Percentiles rank a stretch among this genome's conserved stretches.
Evolutionary conservation across 2,888 invertebrate genomes (phyloP).

Genomic region (Vesta saturnalis): DNA sequence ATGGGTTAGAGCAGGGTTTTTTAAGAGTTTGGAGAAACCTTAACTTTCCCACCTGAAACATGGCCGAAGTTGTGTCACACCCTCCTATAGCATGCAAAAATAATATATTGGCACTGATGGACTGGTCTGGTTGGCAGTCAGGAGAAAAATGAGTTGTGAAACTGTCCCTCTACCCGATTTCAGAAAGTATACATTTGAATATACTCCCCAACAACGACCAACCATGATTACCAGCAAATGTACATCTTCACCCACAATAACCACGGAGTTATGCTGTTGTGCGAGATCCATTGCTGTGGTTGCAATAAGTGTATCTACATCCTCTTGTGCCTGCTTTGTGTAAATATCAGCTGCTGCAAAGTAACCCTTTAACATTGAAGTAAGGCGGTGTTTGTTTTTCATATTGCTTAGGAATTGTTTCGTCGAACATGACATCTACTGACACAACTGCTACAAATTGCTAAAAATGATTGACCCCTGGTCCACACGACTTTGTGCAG

Average conservation of each 20-base stretch:
- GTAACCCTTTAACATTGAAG: constrained; percentile 14
- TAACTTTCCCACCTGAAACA: constrained; percentile 17
- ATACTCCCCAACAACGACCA: too few species aligned
- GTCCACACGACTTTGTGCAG: constrained; percentile 19
- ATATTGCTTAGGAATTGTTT: constrained; percentile 16
- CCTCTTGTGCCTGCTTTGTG: too few species aligned
- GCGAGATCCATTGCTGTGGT: too few species aligned
- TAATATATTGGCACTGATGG: too few species aligned
- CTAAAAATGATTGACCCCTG: constrained; percentile 5
- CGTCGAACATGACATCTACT: too few species aligned
- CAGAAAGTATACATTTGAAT: constrained; percentile 18
- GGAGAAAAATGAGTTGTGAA: constrained; percentile 18
- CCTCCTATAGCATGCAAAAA: constrained; percentile 18
- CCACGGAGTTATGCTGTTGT: too few species aligned
- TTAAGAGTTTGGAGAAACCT: constrained; percentile 16
- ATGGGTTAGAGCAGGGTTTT: not conserved
- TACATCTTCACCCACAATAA: too few species aligned
- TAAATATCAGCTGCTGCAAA: constrained; percentile 19
- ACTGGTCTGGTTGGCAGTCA: constrained; percentile 5
- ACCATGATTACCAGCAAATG: too few species aligned
- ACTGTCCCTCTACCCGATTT: constrained; percentile 8
- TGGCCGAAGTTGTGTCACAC: constrained; percentile 18
- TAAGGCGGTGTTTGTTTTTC: constrained; percentile 18
- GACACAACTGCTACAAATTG: too few species aligned
- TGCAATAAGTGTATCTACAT: too few species aligned